Evolutionary conservation across 2,888 invertebrate genomes (phyloP).

Genomic region (Sphaerophoria taeniata): DNA sequence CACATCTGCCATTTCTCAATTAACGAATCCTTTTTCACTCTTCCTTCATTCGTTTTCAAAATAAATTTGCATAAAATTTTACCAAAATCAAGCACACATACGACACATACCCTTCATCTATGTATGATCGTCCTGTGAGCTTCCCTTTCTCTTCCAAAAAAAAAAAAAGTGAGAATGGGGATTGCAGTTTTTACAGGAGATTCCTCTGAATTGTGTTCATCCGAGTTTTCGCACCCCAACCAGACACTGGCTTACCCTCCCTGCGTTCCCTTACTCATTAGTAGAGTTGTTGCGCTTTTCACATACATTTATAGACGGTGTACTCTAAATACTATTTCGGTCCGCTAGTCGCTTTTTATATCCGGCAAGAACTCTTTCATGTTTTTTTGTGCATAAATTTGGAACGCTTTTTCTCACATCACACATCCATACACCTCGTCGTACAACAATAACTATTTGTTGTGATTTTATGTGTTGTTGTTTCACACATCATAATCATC

Average conservation of each 20-base stretch:
- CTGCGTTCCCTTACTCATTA: neutral
- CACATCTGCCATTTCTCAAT: constrained; percentile 74
- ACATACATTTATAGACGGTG: constrained; percentile 36
- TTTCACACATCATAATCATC: constrained; percentile 74
- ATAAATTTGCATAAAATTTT: constrained; percentile 71
- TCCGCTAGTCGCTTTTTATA: constrained; percentile 5
- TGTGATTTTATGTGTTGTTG: constrained; percentile 73
- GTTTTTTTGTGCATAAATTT: constrained; percentile 67
- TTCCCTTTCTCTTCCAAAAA: too few species aligned
- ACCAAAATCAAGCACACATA: constrained; percentile 46
- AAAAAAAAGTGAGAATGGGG: too few species aligned
- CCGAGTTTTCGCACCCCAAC: neutral
- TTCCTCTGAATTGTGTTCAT: neutral
- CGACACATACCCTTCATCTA: too few species aligned
- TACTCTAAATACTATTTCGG: constrained; percentile 4
- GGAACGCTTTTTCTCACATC: constrained; percentile 29
- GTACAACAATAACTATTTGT: constrained; percentile 70
- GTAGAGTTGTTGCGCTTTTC: constrained; percentile 72
- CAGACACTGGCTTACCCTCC: neutral
- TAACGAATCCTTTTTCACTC: constrained; percentile 69
- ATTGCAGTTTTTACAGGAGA: neutral
- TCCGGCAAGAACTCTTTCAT: constrained; percentile 33
- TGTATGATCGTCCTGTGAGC: too few species aligned
- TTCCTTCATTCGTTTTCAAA: constrained; percentile 52
- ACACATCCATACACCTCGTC: constrained; percentile 11